Evolutionary conservation across 1,140 invertebrate species (phyloP), one percentile per base, ranked within the genome.

Genomic region (Drosophila baimaii): DNA sequence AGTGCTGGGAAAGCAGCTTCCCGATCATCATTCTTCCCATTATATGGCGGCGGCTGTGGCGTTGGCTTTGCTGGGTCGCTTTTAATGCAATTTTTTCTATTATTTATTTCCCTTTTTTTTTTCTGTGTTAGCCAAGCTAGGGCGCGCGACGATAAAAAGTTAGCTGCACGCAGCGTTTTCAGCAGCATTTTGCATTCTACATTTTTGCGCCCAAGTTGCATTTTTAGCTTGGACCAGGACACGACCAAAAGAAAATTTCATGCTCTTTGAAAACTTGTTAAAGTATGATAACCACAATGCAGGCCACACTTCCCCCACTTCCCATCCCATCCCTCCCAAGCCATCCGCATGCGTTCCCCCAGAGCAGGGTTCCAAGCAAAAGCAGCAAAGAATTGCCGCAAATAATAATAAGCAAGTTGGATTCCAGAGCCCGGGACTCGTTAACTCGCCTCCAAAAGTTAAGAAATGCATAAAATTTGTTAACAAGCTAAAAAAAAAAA

Each of bases 231-330:
- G 52, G 64, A 66, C 61, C 23, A 58, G 47, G 44, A 68, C 58
- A 59, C 59, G 71, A 44, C 79, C 79, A 83, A 83, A 75, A 72
- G 80, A 81, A 54, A 89, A 89, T 89, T 89, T 83, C 81, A 84
- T 81, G 84, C 84, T 89, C 78, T 89, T 89, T 89, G 74, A 88
- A 89, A 89, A 89, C 84, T 89, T 89, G 84, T 89, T 89, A 89
- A 89, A 89, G 77, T 89, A 89, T 89, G 84, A 89, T 89, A 89
- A 89, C 84, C 84, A 89, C 84, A 89, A 89, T 89, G 84, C 79
- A 79, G 83, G 83, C 71, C 79, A 69, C 49, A 37, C n/a, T 49
- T 15, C 37, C 37, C 13, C 15, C 17, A n/a, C n/a, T n/a, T 12
- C 10, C n/a, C 37, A 5, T 2, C 7, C 19, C 0, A 8, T 17